These are phyloP conservation scores for Xestia xanthographa DNA, from an alignment of 2,888 invertebrate genomes.

Conservation along the genomic window DNA sequence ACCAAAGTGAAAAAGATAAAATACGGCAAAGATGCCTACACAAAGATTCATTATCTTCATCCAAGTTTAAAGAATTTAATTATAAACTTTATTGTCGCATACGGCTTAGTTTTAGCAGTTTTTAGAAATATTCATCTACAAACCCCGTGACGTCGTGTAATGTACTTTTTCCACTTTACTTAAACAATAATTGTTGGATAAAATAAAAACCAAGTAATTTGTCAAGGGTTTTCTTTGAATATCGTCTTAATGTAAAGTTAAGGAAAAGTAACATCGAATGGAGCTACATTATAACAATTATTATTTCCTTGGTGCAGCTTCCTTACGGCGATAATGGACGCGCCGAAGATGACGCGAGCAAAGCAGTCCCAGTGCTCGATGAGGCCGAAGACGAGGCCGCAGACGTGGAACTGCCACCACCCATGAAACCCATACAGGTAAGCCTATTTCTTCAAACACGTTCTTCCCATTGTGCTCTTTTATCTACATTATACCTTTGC, in stretches of 20 bases:
- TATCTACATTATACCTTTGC: not conserved
- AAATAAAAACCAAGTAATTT: not conserved
- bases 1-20: constrained; percentile 3
- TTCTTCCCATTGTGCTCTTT: constrained; percentile 11
- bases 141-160: not conserved
- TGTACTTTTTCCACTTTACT: constrained; percentile 13
- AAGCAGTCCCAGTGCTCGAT: constrained; percentile 89
- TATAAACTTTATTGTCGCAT: constrained; percentile 15
- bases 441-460: constrained; percentile 12
- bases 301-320: constrained; percentile 69
- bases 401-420: constrained; percentile 96
- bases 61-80: constrained; percentile 26
- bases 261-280: not conserved
- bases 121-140: not conserved
- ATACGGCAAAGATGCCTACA: not conserved
- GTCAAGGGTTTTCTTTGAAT: not conserved
- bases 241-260: not conserved
- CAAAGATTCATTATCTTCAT: constrained; percentile 20
- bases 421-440: constrained; percentile 98
- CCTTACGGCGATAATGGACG: constrained; percentile 78
- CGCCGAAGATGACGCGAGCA: constrained; percentile 77
- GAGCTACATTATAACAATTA: not conserved
- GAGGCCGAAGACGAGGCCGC: constrained; percentile 94
- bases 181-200: not conserved
- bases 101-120: constrained; percentile 12